These are phyloP conservation scores for Paramisgurnus dabryanus DNA, from an alignment of 2,113 vertebrate species.

Conservation along the genomic window DNA sequence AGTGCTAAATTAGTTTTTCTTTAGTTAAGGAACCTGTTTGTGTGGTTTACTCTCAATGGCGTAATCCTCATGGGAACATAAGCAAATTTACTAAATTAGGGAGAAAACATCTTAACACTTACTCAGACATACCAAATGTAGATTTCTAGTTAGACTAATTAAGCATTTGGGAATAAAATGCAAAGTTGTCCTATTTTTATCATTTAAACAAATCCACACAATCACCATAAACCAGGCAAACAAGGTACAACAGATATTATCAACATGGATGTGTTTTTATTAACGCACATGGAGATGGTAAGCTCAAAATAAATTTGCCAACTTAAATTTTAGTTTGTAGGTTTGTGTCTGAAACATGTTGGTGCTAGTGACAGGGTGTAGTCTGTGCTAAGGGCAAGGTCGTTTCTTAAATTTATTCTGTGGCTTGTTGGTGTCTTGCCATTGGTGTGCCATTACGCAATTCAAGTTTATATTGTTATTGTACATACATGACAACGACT, in stretches of 20 bases:
- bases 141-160: slow-evolving; percentile 20
- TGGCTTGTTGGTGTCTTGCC: neutral
- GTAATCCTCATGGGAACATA: neutral
- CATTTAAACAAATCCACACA: neutral
- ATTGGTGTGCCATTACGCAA: neutral
- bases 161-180: slow-evolving; percentile 6
- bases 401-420: neutral
- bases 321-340: too few species aligned
- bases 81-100: neutral
- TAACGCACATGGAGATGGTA: neutral
- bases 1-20: neutral
- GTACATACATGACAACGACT: too few species aligned
- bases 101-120: neutral
- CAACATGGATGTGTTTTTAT: too few species aligned
- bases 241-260: neutral
- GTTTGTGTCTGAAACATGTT: too few species aligned
- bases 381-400: too few species aligned
- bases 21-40: neutral
- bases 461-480: too few species aligned
- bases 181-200: neutral
- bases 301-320: neutral
- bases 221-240: neutral
- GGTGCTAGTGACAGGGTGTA: too few species aligned
- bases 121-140: too few species aligned
- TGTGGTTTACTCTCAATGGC: neutral